phyloP scores from a whole-genome alignment of 2,888 invertebrate species.

The Agrotis exclamationis region DNA sequence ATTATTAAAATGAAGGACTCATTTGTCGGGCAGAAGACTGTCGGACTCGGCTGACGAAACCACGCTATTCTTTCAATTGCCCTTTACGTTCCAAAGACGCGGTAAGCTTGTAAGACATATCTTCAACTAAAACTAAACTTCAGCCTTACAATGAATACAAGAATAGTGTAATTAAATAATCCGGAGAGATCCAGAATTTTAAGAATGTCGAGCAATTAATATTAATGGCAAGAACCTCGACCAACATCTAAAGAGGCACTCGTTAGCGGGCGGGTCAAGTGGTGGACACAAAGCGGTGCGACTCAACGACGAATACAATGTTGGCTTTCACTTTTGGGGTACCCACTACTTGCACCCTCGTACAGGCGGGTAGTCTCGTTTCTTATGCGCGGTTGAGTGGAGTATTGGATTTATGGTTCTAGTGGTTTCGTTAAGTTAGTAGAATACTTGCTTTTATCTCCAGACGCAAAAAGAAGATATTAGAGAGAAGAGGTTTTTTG shows the following conservation, averaged over 20 bases:
- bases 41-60: no score
- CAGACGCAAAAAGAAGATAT: no score
- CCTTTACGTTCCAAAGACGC: no score
- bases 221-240: slow-evolving; percentile 34
- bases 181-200: slow-evolving; percentile 1
- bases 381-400: not conserved
- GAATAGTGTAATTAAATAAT: slow-evolving; percentile 6
- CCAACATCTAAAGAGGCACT: slow-evolving; percentile 50
- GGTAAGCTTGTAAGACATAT: no score
- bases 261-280: slow-evolving; percentile 56
- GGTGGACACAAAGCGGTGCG: slow-evolving; percentile 24
- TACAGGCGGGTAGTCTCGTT: not conserved
- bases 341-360: slow-evolving; percentile 20
- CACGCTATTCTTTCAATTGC: no score
- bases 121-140: no score
- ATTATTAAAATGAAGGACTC: no score
- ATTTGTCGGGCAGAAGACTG: no score
- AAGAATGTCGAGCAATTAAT: slow-evolving; percentile 44
- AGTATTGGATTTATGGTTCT: not conserved
- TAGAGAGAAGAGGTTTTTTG: no score
- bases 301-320: slow-evolving; percentile 28
- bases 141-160: no score
- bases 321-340: slow-evolving; percentile 10
- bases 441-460: not conserved
- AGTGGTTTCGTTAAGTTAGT: not conserved